These are phyloP conservation scores for Murina feae DNA, from an alignment of 2,113 vertebrate species.

Conservation along the genomic window DNA sequence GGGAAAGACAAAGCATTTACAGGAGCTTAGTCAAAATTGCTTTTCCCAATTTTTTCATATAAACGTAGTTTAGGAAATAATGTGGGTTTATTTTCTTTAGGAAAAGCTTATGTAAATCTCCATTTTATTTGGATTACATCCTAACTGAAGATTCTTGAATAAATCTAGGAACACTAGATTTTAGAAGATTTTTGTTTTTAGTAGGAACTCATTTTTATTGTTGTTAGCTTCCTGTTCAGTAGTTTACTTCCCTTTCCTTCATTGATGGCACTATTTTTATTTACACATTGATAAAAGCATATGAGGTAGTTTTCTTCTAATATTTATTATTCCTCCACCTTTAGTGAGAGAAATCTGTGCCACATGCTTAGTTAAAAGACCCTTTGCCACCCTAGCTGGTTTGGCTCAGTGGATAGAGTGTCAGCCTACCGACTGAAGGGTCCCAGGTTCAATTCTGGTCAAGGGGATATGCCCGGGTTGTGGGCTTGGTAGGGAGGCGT, in stretches of 20 bases:
- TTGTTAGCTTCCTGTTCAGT: neutral
- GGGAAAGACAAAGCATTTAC: neutral
- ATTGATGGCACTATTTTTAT: neutral
- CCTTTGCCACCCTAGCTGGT: neutral
- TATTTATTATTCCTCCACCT: neutral
- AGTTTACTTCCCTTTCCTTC: neutral
- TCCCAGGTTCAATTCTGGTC: too few relatives aligned
- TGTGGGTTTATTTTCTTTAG: neutral
- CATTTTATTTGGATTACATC: neutral
- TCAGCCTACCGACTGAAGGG: too few relatives aligned
- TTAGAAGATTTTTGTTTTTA: neutral
- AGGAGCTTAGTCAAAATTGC: neutral
- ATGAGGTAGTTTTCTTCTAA: neutral
- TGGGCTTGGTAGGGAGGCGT: too few relatives aligned
- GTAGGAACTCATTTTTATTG: neutral
- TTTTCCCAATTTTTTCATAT: neutral
- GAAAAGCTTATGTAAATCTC: neutral
- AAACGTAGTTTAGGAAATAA: slow-evolving; percentile 30
- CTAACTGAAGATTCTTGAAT: neutral
- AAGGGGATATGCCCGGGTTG: too few relatives aligned
- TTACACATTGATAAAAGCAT: neutral
- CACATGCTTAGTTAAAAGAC: neutral
- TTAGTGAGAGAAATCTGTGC: neutral
- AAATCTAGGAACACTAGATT: neutral
- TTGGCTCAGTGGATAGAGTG: too few relatives aligned